Base-by-base conservation (phyloP, 2,888 invertebrate genomes). In the Lampropteryx suffumata region DNA sequence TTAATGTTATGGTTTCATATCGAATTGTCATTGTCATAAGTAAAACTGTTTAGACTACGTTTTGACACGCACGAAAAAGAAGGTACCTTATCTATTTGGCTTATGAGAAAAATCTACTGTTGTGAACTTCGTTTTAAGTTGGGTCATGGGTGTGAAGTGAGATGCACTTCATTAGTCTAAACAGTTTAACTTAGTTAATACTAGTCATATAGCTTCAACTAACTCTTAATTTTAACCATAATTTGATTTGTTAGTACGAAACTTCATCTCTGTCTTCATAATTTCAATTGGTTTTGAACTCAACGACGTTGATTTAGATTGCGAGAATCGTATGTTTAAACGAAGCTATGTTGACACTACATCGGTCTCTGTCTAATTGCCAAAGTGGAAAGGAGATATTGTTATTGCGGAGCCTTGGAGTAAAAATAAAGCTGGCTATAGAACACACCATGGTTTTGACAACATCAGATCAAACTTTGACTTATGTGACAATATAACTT, bases 141-240 rank as follows among this genome's bases (percentile, higher is more conserved):
- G n/a, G n/a, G n/a, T n/a, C n/a, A n/a, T n/a, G n/a, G n/a, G n/a
- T n/a, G n/a, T n/a, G n/a, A n/a, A n/a, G n/a, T n/a, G n/a, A n/a
- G n/a, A n/a, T n/a, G n/a, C n/a, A n/a, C n/a, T n/a, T n/a, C n/a
- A n/a, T 17, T 4, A 12, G 28, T 47, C 8, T 7, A 24, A 11
- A 29, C 14, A 46, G 65, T 65, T 64, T 9, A 13, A 61, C 57
- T 60, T 61, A 64, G 45, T 49, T 7, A 60, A 65, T 43, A 70
- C 78, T 78, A 78, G 78, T 78, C 78, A 78, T 63, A 65, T 64
- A 66, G 73, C 73, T 73, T 71, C 64, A 67, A 67, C 61, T 62
- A 66, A 58, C 57, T 36, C 21, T 37, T 40, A 46, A 30, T 48
- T 43, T 43, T 35, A 42, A 49, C 46, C 49, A 47, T 47, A 42